Evolutionary conservation across 1,140 invertebrate genomes (phyloP), one percentile per base, ranked within the genome.

Genomic region (Nasonia longicornis): DNA sequence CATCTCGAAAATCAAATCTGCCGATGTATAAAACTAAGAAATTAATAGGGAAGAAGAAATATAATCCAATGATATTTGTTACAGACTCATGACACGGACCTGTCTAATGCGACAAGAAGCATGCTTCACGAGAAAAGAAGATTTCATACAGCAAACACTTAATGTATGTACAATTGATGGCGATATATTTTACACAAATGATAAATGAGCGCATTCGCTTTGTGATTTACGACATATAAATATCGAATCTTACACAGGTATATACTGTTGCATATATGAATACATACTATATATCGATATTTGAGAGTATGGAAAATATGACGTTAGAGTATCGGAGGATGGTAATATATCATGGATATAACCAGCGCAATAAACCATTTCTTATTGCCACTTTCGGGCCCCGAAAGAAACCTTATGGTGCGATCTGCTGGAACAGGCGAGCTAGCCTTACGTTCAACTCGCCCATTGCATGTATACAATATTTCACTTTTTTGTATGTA

Each of bases 381-480:
- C 10, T 20, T 71, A 52, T 79, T 45, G 52, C 63, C 20, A 77
- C 16, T 66, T 42, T 26, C 26, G 12, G 26, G 6, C 35, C 16
- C 20, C 52, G 26, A 48, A 79, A 83, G 1, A 83, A 83, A 84
- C 80, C 73, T 83, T 2, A 64, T 81, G 85, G 83, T 88, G 86
- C 87, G 89, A 90, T 89, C 89, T 90, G 89, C 89, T 91, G 89
- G 89, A 90, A 91, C 89, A 83, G 83, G 83, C 83, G 38, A 76
- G n/a, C 63, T 20, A 66, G 38, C 29, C 52, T 35, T 77, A 26
- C 26, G 31, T 26, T 29, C 22, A 45, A 66, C 74, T 69, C 26
- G 52, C 70, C 58, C 42, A 75, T 31, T 70, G 42, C 42, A 42
- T 2, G 29, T 67, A 67, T 11, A 22, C 3, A 26, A 67, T 38